Evolutionary conservation across 2,888 invertebrate genomes (phyloP), one percentile per base, ranked within the genome.

Genomic region (Cantharis rufa): DNA sequence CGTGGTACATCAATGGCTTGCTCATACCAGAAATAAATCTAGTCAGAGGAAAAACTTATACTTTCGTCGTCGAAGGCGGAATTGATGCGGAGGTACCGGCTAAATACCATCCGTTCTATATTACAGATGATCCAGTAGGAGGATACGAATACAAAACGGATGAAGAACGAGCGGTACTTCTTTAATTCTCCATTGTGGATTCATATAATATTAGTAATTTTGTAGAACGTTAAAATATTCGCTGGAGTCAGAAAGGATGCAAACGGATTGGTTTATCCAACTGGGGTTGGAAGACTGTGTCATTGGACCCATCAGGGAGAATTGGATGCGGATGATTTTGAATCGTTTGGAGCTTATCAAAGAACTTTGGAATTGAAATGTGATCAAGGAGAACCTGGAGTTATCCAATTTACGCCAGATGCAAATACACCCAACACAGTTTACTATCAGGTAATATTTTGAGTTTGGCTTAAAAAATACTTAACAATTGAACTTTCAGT

Each of bases 1-100:
- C 95, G 0, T 97, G 96, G 96, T 98, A 96, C 90, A 96, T 98
- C 85, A 97, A 98, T 88, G 97, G 97, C 0, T 90, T 97, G 2
- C 90, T 98, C 15, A 96, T 97, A 81, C 98, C 97, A 0, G 97
- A 96, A 90, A 93, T 98, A 82, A 94, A 96, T 85, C 94, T 97
- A 62, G 94, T 97, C 1, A 91, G 97, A 71, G 96, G 97, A 9
- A 93, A 92, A 86, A 94, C 93, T 15, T 97, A 97, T 87, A 96
- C 95, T 0, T 97, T 97, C 87, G 94, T 96, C 32, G 93, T 94
- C 2, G 97, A 97, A 88, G 97, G 95, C 0, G 98, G 97, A 16
- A 89, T 91, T 62, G 92, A 97, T 87, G 91, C 95, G 0, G 92
- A 93, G 18, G 89, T 91, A 62, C 94, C 96, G 0, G 96, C 97